Conservation (phyloP, 1,140 invertebrate species). For the Heliconius melpomene region DNA sequence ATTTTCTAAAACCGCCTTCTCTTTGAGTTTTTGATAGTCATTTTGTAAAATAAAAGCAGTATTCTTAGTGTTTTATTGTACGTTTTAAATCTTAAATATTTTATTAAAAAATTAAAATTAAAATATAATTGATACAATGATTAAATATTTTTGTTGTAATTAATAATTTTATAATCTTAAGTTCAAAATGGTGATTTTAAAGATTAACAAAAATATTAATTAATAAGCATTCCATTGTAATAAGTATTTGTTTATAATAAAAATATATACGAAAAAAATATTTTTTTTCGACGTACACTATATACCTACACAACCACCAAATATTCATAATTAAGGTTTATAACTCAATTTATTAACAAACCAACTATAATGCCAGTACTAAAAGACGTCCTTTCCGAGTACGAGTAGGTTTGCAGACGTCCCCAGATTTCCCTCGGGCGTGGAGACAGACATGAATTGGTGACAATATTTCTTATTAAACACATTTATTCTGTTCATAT, state of each 20-base stretch:
- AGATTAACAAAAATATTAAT: not conserved
- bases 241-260: not conserved
- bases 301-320: not conserved
- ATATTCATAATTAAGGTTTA: not conserved
- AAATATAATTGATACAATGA: not conserved
- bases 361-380: not conserved
- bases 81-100: not conserved
- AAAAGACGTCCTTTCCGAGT: not conserved
- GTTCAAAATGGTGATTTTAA: not conserved
- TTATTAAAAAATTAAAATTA: not conserved
- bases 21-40: slow-evolving; percentile 1
- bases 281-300: not conserved
- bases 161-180: not conserved
- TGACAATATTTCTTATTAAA: slow-evolving; percentile 20
- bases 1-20: not conserved
- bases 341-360: not conserved
- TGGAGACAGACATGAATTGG: slow-evolving; percentile 16
- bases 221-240: slow-evolving; percentile 2
- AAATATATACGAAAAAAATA: not conserved
- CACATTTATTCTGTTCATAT: slow-evolving; percentile 17
- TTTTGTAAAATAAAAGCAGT: not conserved
- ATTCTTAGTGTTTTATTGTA: not conserved
- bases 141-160: not conserved
- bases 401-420: slow-evolving; percentile 7
- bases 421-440: slow-evolving; percentile 25